Base-by-base conservation (phyloP, 2,888 invertebrate species). In the Notodonta ziczac region DNA sequence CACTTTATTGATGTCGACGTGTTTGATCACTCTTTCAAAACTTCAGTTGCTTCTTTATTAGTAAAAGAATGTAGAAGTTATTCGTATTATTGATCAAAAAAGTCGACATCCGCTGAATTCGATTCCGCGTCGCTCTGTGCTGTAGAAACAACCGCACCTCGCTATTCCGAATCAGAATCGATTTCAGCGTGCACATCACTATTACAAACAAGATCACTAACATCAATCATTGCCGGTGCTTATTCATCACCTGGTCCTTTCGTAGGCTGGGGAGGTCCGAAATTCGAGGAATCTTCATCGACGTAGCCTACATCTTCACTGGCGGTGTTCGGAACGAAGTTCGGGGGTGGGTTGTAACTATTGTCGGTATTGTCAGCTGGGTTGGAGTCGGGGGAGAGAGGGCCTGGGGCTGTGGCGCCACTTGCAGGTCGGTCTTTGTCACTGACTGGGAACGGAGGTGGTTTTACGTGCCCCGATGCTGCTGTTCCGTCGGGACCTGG, bases 391-490 rank as follows among this genome's bases (percentile, higher is more conserved):
- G 78, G 76, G 16, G 78, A 53, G 5, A 61, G 71, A 56, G 67
- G 76, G 51, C 62, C 72, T 69, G 72, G 80, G 67, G 73, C 73
- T 61, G 74, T 76, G 5, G 72, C 73, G 40, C 68, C 54, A 52
- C 57, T 83, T 59, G 72, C 80, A 4, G 88, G 85, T 65, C 85
- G 81, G 6, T 89, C 89, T 67, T 84, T 83, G 13, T 92, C 91
- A 58, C 83, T 78, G n/a, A 70, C 68, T 46, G 89, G 84, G 74
- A 90, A 93, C 4, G 91, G 92, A 13, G 92, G 90, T 24, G 94
- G 94, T 73, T 94, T 94, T 7, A 94, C 90, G 73, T 94, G 94
- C 0, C 95, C 95, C 69, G 94, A 95, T 40, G 95, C 95, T 46
- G 95, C 95, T 6, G 95, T 94, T 42, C 93, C 94, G 65, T 94